phyloP scores from a whole-genome alignment of 2,113 vertebrate species.

The Naja naja region DNA sequence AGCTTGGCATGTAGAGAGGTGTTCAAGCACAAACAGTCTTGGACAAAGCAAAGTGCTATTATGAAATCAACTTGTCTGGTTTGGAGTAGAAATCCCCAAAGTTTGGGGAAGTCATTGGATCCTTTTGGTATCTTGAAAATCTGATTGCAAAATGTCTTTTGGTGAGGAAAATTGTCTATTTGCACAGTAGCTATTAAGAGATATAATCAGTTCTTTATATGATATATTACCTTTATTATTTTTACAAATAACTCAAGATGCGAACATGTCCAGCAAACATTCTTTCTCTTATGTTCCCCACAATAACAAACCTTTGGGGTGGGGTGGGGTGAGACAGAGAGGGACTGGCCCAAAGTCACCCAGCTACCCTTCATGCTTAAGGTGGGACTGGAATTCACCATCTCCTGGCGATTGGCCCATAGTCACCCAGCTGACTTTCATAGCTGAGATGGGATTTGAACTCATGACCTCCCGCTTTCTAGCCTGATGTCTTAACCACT shows the following conservation, averaged over 20 bases:
- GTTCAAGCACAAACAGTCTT: neutral
- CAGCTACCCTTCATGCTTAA: neutral
- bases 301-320: neutral
- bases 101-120: neutral
- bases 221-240: no score
- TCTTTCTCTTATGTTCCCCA: neutral
- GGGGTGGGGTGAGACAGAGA: neutral
- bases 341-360: neutral
- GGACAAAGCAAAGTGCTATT: no score
- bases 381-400: neutral
- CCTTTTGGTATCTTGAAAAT: neutral
- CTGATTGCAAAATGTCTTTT: neutral
- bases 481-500: neutral
- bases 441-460: neutral
- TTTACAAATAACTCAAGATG: neutral
- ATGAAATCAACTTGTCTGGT: neutral
- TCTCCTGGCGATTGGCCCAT: neutral
- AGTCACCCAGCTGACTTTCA: neutral
- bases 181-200: neutral
- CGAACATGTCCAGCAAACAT: neutral
- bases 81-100: neutral
- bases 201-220: neutral
- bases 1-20: neutral
- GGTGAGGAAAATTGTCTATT: neutral
- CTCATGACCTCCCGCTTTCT: neutral